Evolutionary conservation across 2,888 invertebrate species (phyloP), one percentile per base, ranked within the genome.

Genomic region (Acrobasis consociella): DNA sequence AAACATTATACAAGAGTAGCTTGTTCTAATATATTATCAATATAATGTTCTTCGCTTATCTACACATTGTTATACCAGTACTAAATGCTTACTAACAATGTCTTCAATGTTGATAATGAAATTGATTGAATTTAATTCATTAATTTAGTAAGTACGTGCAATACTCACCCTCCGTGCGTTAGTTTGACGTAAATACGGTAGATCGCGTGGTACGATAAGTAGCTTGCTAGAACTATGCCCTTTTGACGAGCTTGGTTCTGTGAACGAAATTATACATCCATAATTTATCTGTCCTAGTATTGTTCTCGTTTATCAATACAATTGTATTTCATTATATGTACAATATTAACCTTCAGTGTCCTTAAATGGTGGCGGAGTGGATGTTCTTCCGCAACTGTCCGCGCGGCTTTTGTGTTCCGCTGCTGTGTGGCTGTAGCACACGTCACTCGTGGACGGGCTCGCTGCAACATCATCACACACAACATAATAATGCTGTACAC

Each of bases 131-230:
- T 56, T 17, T 42, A 39, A 39, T 16, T 56, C 10, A 13, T 52
- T 37, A 5, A 52, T 52, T 52, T 31, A 52, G 52, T 52, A 52
- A n/a, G 22, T 22, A 42, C 31, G 31, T 46, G 56, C 13, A 42
- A 42, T 56, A 3, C 82, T 81, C 76, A 91, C 92, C 85, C 92
- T 87, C 81, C 92, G 79, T 62, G 92, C 92, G 92, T 92, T 91
- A 86, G 92, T 92, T 82, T 92, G 92, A 76, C 92, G 89, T 82
- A 92, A 81, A 74, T 92, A 92, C 49, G 92, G 92, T 65, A 92
- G 88, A 75, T 92, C 91, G 67, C 91, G 86, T 5, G 91, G 91
- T 65, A 92, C 91, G 61, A 91, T 92, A 61, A 91, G 81, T 69
- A 91, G 83, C 77, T 92, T 91, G 76, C 90, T 91, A 62, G 87